Base-by-base conservation (phyloP, 2,113 vertebrate genomes). In the Xenus cinereus region DNA sequence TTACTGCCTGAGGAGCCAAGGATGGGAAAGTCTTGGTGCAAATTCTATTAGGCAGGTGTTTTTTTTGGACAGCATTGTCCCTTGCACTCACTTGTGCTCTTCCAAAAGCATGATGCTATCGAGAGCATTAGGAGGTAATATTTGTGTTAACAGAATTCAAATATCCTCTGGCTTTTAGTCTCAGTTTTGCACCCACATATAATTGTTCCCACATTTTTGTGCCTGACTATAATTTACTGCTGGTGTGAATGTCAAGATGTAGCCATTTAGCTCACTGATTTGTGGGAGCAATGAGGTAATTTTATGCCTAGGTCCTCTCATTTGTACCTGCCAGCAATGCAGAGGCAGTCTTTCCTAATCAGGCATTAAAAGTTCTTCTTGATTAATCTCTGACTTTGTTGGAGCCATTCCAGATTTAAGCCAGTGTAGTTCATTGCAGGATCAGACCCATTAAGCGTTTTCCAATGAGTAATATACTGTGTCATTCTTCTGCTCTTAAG, bases 201-300 rank as follows among this genome's bases (percentile, higher is more conserved):
- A 95, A 90, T 86, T 93, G 83, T 86, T 92, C 48, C 60, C 64
- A 84, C 83, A 82, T 84, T 92, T 95, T 93, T 94, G 76, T 1
- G 6, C 79, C 80, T 88, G 90, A 60, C 86, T 64, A 2, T 90
- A 95, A 96, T 97, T 93, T 96, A 94, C 80, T 87, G 74, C 77
- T 89, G 66, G 62, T 87, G 50, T 0, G 45, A 87, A 79, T 87
- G 90, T 96, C 84, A 91, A 92, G 95, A 93, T 82, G 71, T 79
- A 93, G 89, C 96, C 84, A 54, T 95, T 97, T 96, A 93, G 86
- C 80, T 95, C 94, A 78, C 94, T 95, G 95, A 96, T 95, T 97
- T 94, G 92, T 97, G 95, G 95, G 86, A 92, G 92, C 95, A 95
- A 84, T 97, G 90, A 93, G 89, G 95, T 96, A 96, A 97, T 97